Percentiles rank a stretch among this genome's conserved stretches.
These are phyloP conservation scores for Asarcornis scutulata DNA, from an alignment of 2,113 vertebrate species.

Conservation along the genomic window DNA sequence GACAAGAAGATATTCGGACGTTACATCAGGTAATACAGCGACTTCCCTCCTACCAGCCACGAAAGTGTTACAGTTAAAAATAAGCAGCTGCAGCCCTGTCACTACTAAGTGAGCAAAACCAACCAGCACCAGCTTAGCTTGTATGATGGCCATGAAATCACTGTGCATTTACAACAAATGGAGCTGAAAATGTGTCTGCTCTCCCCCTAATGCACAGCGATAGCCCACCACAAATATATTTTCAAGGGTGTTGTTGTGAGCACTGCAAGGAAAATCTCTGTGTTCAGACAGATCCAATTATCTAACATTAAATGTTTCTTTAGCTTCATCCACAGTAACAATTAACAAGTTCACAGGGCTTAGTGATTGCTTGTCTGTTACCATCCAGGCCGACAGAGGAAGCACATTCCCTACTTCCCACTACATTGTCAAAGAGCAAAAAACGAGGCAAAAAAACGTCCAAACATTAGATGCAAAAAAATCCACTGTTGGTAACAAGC, in stretches of 20 bases:
- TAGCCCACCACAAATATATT: background rate
- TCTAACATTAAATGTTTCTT: background rate
- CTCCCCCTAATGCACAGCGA: background rate
- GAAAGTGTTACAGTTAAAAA: background rate
- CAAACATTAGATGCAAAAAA: background rate
- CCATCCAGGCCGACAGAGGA: background rate
- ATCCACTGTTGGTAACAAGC: background rate
- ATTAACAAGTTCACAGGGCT: background rate
- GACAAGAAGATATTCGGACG: background rate
- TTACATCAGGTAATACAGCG: background rate
- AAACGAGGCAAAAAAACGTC: background rate
- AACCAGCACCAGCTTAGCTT: background rate
- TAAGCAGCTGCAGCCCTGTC: background rate
- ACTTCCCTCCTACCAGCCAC: background rate
- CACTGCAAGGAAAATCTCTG: background rate
- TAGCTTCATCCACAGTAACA: background rate
- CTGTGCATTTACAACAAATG: background rate
- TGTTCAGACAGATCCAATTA: background rate
- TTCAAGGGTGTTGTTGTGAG: background rate
- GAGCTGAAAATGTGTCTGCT: background rate
- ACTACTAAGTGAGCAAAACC: background rate
- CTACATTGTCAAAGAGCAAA: background rate
- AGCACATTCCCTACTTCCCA: background rate
- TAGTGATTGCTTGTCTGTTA: background rate
- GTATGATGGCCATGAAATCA: background rate